A percentile compares a stretch with the other conserved stretches of the same genome.
phyloP scores from a whole-genome alignment of 2,888 invertebrate species.

The Plutella xylostella region DNA sequence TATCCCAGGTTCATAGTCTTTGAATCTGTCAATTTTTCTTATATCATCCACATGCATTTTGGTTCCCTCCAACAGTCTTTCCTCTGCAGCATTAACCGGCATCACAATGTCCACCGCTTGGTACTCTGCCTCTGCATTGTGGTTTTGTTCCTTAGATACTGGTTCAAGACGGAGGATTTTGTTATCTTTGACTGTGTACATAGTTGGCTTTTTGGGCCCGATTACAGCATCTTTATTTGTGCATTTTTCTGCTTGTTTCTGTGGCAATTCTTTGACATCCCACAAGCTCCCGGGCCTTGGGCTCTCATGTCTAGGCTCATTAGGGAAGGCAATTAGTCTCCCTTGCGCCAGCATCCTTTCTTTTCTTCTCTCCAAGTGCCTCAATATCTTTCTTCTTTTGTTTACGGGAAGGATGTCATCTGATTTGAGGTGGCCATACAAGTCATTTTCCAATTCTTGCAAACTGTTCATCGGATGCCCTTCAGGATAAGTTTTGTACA shows the following conservation, averaged over 20 bases:
- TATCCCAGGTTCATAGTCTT: conserved; percentile 60
- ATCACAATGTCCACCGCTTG: conserved; percentile 44
- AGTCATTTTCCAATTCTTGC: conserved; percentile 53
- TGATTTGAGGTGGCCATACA: conserved; percentile 54
- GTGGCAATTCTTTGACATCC: conserved; percentile 45
- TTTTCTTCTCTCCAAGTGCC: conserved; percentile 54
- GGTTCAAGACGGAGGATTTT: conserved; percentile 58
- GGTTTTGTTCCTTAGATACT: conserved; percentile 16
- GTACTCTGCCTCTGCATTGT: conserved; percentile 30
- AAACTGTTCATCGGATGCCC: conserved; percentile 67
- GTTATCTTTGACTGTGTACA: conserved; percentile 63
- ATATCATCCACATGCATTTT: conserved; percentile 65
- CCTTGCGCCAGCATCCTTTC: conserved; percentile 34
- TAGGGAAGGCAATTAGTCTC: conserved; percentile 22
- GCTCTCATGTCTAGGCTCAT: conserved; percentile 18
- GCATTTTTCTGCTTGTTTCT: conserved; percentile 21
- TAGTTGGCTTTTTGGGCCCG: conserved; percentile 42
- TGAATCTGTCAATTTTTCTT: conserved; percentile 61
- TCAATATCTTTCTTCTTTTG: conserved; percentile 54
- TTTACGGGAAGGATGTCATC: conserved; percentile 44
- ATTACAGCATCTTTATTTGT: conserved; percentile 21
- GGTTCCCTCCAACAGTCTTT: conserved; percentile 50
- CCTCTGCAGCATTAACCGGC: conserved; percentile 44
- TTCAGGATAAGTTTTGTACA: conserved; percentile 38
- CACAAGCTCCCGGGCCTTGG: conserved; percentile 41